Evolutionary conservation across 2,113 vertebrate genomes (phyloP).

Genomic region (Dromiciops gliroides): DNA sequence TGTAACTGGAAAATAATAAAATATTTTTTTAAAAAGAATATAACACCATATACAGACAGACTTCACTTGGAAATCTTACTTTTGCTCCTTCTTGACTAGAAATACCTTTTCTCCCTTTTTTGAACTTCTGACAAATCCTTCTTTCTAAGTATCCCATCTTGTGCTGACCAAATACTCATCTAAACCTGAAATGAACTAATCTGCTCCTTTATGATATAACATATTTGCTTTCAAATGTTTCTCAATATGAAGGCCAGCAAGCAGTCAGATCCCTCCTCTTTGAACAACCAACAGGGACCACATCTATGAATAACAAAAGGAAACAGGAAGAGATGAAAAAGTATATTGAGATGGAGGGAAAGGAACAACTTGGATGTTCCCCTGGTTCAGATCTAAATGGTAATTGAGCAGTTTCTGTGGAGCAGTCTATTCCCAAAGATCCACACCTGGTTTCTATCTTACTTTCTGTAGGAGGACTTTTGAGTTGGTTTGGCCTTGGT

Average conservation of each 20-base stretch:
- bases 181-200: background rate
- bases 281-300: background rate
- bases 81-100: background rate
- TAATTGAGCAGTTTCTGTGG: constrained; percentile 14
- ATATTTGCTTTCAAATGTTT: constrained; percentile 26
- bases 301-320: background rate
- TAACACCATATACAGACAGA: too few species aligned
- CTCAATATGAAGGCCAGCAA: constrained; percentile 14
- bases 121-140: background rate
- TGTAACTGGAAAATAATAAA: too few species aligned
- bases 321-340: background rate
- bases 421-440: constrained; percentile 8
- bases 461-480: background rate
- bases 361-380: background rate
- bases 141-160: background rate
- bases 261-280: background rate
- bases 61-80: too few species aligned
- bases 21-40: too few species aligned
- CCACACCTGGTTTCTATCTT: background rate
- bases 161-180: background rate
- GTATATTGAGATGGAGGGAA: too few species aligned
- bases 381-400: constrained; percentile 13
- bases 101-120: background rate
- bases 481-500: constrained; percentile 4
- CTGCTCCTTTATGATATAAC: background rate